Conservation (phyloP, 2,888 invertebrate species). For the Criorhina ranunculi region DNA sequence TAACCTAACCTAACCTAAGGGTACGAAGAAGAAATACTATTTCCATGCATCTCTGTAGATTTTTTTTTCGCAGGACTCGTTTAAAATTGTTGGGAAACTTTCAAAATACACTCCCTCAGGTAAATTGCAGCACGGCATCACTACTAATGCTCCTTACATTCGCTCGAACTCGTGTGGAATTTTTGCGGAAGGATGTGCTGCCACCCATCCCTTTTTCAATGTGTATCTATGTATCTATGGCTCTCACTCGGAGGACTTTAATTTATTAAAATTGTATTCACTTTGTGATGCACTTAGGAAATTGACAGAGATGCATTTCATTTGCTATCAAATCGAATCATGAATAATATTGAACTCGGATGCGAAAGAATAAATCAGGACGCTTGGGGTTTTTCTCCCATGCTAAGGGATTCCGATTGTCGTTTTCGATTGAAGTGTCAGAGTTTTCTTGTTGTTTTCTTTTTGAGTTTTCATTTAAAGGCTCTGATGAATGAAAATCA, state of each 20-base stretch:
- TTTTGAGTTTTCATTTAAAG: conserved; percentile 25
- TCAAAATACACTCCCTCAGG: too few species aligned
- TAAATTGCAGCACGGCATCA: too few species aligned
- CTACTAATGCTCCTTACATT: background rate
- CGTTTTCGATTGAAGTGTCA: conserved; percentile 59
- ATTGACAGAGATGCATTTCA: conserved; percentile 75
- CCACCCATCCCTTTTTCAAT: conserved; percentile 1
- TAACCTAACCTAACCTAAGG: too few species aligned
- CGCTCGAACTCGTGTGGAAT: conserved; percentile 43
- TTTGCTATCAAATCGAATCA: conserved; percentile 76
- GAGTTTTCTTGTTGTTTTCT: conserved; percentile 14
- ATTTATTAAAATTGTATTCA: conserved; percentile 75
- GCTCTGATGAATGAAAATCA: conserved; percentile 26
- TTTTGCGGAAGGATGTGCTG: conserved; percentile 37
- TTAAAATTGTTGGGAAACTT: too few species aligned
- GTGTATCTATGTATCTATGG: conserved; percentile 17
- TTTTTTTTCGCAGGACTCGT: too few species aligned
- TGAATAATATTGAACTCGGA: conserved; percentile 69
- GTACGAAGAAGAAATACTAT: too few species aligned
- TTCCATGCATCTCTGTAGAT: too few species aligned
- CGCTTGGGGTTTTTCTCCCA: conserved; percentile 3
- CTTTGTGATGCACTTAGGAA: conserved; percentile 75
- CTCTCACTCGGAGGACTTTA: conserved; percentile 50
- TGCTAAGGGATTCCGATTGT: conserved; percentile 47
- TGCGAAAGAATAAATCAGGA: conserved; percentile 67